Evolutionary conservation across 2,797 vertebrate species (phyloP).

Genomic region (Parauchenoglanis punctatus): DNA sequence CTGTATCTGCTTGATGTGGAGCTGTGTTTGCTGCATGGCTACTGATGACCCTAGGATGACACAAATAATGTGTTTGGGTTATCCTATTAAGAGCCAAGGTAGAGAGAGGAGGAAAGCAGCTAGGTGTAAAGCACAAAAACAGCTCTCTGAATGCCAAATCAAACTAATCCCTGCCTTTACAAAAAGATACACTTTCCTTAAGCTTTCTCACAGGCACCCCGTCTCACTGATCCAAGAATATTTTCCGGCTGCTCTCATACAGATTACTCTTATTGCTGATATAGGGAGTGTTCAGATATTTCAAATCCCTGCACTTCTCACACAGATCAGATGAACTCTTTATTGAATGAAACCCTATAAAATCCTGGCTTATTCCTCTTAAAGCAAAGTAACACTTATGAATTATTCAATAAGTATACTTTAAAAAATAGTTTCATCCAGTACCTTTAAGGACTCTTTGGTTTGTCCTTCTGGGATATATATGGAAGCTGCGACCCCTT

Average conservation of each 20-base stretch:
- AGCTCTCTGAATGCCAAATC: conserved; percentile 45
- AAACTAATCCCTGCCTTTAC: conserved; percentile 51
- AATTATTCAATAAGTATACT: conserved; percentile 11
- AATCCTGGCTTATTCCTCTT: not conserved
- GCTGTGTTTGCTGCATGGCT: conserved; percentile 53
- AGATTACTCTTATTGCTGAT: conserved; percentile 28
- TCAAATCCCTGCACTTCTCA: not conserved
- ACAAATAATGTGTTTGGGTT: conserved; percentile 60
- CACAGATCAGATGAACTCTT: conserved; percentile 11
- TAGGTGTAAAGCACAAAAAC: conserved; percentile 41
- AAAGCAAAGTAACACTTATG: not conserved
- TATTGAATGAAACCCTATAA: conserved; percentile 11
- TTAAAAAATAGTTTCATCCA: not conserved
- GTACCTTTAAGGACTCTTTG: not conserved
- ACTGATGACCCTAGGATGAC: conserved; percentile 51
- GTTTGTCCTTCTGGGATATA: not conserved
- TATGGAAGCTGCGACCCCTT: not conserved
- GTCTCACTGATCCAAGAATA: conserved; percentile 42
- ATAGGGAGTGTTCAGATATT: conserved; percentile 24
- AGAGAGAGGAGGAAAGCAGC: conserved; percentile 45
- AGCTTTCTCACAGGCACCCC: conserved; percentile 41
- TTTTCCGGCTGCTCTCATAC: conserved; percentile 27
- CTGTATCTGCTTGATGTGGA: conserved; percentile 42
- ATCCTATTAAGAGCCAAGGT: conserved; percentile 55
- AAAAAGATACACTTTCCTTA: conserved; percentile 38